phyloP scores from a whole-genome alignment of 1,140 invertebrate genomes.

The Druon quercuslanigerum region DNA sequence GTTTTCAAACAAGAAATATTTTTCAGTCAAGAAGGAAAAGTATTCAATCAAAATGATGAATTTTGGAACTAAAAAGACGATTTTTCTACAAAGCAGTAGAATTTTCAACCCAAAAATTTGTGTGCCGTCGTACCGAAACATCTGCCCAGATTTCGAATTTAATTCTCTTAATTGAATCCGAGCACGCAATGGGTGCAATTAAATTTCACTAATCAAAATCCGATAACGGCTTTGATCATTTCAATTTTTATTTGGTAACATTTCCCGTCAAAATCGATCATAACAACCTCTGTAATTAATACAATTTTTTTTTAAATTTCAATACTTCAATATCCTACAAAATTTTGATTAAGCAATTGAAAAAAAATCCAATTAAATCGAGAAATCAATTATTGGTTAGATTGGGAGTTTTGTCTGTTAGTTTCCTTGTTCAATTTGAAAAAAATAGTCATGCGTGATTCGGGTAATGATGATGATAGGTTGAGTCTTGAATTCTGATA shows the following conservation, averaged over 20 bases:
- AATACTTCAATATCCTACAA: too few species aligned
- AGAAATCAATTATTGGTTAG: background rate
- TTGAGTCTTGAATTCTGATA: constrained; percentile 27
- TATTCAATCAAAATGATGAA: too few species aligned
- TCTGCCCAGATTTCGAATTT: constrained; percentile 21
- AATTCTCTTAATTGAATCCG: constrained; percentile 26
- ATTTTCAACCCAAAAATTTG: background rate
- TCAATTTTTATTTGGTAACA: constrained; percentile 13
- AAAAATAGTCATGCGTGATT: constrained; percentile 25
- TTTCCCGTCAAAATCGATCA: background rate
- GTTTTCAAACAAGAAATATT: too few species aligned
- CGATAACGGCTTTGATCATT: constrained; percentile 24
- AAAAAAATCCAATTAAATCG: too few species aligned
- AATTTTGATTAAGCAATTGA: too few species aligned
- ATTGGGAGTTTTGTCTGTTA: background rate
- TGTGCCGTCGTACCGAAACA: constrained; percentile 10
- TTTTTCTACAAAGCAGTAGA: too few species aligned
- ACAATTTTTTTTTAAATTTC: too few species aligned
- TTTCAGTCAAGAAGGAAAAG: too few species aligned
- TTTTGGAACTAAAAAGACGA: too few species aligned
- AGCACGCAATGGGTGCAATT: constrained; percentile 9
- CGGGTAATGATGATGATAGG: constrained; percentile 24
- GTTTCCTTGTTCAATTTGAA: background rate
- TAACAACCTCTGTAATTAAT: background rate
- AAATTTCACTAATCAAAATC: constrained; percentile 29